These are phyloP conservation scores for Caenorhabditis latens DNA, from an alignment of 1,140 invertebrate species.

Conservation along the genomic window DNA sequence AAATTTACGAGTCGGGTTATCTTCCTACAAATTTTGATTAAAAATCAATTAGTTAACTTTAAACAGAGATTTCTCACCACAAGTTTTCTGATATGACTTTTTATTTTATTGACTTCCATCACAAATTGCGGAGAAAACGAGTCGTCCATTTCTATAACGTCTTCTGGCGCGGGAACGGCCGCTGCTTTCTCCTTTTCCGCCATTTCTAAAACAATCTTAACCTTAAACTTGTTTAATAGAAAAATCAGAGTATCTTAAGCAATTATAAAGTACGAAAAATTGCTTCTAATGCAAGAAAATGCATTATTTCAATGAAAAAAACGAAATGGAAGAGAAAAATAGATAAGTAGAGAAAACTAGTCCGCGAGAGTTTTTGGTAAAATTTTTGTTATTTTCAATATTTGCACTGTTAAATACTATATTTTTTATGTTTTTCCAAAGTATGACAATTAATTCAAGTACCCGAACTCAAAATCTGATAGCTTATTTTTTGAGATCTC, in stretches of 20 bases:
- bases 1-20: background rate
- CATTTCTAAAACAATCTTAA: background rate
- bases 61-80: background rate
- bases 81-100: background rate
- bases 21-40: background rate
- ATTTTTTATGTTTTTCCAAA: too few species aligned
- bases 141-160: conserved; percentile 12
- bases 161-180: background rate
- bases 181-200: background rate
- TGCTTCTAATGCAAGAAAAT: too few species aligned
- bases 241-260: background rate
- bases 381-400: too few species aligned
- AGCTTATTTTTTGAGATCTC: too few species aligned
- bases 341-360: too few species aligned
- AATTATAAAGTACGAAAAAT: background rate
- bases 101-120: conserved; percentile 5
- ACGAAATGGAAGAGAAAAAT: too few species aligned
- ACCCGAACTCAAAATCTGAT: too few species aligned
- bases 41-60: background rate
- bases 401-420: too few species aligned
- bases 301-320: too few species aligned
- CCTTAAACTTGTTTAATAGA: too few species aligned
- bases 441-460: too few species aligned
- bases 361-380: too few species aligned
- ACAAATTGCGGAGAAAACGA: conserved; percentile 13